Base-by-base conservation (phyloP, 2,113 vertebrate genomes). In the Microtus oregoni region DNA sequence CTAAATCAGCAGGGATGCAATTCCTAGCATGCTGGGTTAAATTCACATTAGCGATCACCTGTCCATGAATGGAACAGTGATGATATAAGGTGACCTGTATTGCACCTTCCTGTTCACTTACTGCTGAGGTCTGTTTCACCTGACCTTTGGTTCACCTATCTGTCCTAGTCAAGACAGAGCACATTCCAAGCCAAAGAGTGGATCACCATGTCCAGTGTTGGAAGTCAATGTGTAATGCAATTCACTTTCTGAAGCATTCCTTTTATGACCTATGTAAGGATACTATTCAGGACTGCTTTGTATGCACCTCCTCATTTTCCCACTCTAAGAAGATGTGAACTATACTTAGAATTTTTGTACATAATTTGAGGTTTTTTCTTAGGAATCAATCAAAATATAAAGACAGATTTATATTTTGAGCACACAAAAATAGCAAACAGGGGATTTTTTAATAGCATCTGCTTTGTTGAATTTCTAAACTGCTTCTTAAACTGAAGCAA, bases 401-500 rank as follows among this genome's bases (percentile, higher is more conserved):
- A 90, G 7, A 10, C 5, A 94, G 92, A 86, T 87, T 89, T 94
- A 73, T 83, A 94, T 96, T 94, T 92, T 86, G 61, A 50, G 65
- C 88, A 3, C 35, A 70, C 24, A 68, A 89, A 97, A 97, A 68
- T 70, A 90, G 67, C 55, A 90, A 83, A 82, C 82, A 83, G 55
- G 55, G 19, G 32, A 38, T 41, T 92, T 96, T 97, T 91, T 41
- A 89, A 96, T 83, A 94, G 72, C 30, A 92, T 82, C 20, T 73
- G 61, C 89, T 95, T 91, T 79, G 90, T 70, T 77, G 52, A 93
- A 95, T 97, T 96, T 97, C 73, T 97, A 63, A 44, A 67, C 35
- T 89, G 77, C 96, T 63, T 94, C 83, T 95, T 17, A 93, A 41
- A 17, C 30, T 83, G 55, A 98, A 91, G 90, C 81, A 98, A 96